Percentiles rank a stretch among this genome's conserved stretches.
phyloP scores from a whole-genome alignment of 2,888 invertebrate species.

The Drosophila meridionalis region DNA sequence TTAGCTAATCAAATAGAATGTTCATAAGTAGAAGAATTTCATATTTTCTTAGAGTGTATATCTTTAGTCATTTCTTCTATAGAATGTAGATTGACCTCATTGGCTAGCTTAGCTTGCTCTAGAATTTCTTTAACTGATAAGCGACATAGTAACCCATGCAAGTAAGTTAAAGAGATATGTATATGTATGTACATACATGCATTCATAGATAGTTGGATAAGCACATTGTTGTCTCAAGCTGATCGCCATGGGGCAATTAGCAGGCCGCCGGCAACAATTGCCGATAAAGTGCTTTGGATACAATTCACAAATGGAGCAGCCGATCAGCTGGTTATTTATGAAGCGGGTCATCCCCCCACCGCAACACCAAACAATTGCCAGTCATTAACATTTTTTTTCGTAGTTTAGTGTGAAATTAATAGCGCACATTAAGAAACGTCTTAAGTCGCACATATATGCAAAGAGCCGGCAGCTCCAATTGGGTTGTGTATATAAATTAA shows the following conservation, averaged over 20 bases:
- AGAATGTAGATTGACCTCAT: slow-evolving; percentile 17
- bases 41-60: too few relatives aligned
- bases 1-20: background rate
- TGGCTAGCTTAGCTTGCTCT: background rate
- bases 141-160: background rate
- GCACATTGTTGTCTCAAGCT: slow-evolving; percentile 16
- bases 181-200: background rate
- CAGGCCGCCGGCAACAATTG: slow-evolving; percentile 59
- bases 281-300: slow-evolving; percentile 47
- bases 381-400: slow-evolving; percentile 70
- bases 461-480: slow-evolving; percentile 42
- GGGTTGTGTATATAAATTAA: slow-evolving; percentile 2
- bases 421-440: slow-evolving; percentile 42
- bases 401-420: slow-evolving; percentile 73
- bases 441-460: slow-evolving; percentile 59
- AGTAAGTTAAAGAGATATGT: background rate
- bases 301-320: slow-evolving; percentile 42
- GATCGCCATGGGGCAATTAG: slow-evolving; percentile 48
- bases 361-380: slow-evolving; percentile 29
- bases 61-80: too few relatives aligned
- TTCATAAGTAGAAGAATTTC: too few relatives aligned
- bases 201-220: slow-evolving; percentile 8
- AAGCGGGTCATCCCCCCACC: background rate
- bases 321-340: slow-evolving; percentile 40
- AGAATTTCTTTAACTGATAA: slow-evolving; percentile 6